Percentiles rank a stretch among this genome's conserved stretches.
Conservation (phyloP, 37 sponge, comb jelly and placozoan species). For the Oscarella lobularis region DNA sequence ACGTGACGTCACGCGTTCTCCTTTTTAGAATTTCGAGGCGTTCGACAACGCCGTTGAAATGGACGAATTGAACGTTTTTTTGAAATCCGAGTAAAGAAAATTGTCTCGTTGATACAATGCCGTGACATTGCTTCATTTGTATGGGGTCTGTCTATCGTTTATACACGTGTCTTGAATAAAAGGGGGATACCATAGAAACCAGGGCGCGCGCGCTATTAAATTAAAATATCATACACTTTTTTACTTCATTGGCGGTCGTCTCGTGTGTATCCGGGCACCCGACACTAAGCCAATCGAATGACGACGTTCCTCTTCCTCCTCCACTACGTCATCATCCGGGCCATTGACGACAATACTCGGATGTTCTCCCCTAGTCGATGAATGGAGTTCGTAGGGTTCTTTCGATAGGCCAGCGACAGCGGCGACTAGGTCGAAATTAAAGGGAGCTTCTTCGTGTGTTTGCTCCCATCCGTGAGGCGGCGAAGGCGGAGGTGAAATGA, state of each 20-base stretch:
- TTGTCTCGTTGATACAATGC: no score
- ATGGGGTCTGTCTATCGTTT: no score
- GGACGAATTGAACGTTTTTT: constrained; percentile 51
- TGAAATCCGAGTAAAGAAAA: no score
- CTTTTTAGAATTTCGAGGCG: constrained; percentile 38
- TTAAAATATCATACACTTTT: no score
- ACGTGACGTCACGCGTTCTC: background rate
- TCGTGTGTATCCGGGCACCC: background rate
- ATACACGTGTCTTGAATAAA: no score
- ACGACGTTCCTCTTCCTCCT: background rate
- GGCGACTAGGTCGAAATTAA: background rate
- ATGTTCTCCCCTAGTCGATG: background rate
- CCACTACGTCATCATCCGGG: background rate
- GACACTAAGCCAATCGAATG: background rate
- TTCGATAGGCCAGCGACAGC: background rate
- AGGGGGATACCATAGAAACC: no score
- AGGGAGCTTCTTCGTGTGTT: background rate
- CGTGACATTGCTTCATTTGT: no score
- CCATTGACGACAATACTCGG: background rate
- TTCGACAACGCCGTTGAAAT: constrained; percentile 81
- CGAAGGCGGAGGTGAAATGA: background rate
- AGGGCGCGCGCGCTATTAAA: no score
- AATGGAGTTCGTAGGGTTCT: background rate
- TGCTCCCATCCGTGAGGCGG: background rate
- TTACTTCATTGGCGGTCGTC: background rate